These are phyloP conservation scores for Panagrolaimus sp. DNA, from an alignment of 1,140 invertebrate genomes.

Conservation along the genomic window DNA sequence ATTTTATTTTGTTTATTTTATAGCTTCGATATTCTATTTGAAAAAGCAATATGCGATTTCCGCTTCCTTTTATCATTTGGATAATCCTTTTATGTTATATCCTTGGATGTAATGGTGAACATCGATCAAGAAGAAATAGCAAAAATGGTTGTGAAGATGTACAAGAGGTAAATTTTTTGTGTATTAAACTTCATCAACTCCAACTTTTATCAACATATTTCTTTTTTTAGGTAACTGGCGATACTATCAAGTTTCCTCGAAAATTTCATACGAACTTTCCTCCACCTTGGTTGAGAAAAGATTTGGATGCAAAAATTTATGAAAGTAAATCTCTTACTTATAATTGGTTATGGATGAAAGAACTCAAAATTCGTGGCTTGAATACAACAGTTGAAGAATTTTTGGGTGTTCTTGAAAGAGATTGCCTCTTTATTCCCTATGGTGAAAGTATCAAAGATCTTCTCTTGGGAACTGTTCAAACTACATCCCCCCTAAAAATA, in stretches of 20 bases:
- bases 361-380: slow-evolving; percentile 7
- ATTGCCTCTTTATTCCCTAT: background rate
- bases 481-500: background rate
- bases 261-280: background rate
- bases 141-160: slow-evolving; percentile 10
- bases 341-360: slow-evolving; percentile 9
- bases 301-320: background rate
- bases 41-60: too few relatives aligned
- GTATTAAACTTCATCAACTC: background rate
- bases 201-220: background rate
- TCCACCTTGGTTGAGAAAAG: background rate
- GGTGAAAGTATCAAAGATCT: background rate
- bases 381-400: background rate
- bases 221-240: background rate
- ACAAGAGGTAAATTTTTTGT: background rate
- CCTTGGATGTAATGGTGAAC: background rate
- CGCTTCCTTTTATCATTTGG: too few relatives aligned
- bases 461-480: background rate
- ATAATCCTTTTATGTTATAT: background rate
- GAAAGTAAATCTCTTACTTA: background rate
- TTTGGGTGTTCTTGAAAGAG: background rate
- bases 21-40: too few relatives aligned
- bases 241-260: background rate
- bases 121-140: background rate
- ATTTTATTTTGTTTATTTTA: too few relatives aligned